These are phyloP conservation scores for sheep (Ovis aries) DNA, from an alignment of 2,113 vertebrate genomes.

Conservation along the genomic window DNA sequence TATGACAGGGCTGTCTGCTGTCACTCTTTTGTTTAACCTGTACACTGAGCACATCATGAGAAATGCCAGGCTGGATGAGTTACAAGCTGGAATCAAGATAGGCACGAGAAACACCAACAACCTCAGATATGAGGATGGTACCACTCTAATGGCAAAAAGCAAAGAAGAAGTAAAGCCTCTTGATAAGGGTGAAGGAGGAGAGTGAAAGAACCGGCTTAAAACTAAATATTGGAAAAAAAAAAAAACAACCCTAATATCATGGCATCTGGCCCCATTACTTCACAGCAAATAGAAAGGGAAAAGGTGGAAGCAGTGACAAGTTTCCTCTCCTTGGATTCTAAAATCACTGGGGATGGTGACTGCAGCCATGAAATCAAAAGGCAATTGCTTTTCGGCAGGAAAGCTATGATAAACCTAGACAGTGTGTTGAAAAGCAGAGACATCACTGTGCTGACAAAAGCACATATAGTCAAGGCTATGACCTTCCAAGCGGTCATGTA, in stretches of 20 bases:
- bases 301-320: background rate
- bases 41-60: background rate
- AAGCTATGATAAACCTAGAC: background rate
- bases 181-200: background rate
- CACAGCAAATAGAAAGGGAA: background rate
- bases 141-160: background rate
- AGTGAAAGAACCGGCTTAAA: background rate
- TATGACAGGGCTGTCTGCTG: background rate
- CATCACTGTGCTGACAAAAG: background rate
- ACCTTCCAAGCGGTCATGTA: rapidly evolving
- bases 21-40: background rate
- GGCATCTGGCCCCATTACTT: background rate
- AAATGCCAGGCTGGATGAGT: background rate
- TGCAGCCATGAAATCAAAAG: background rate
- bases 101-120: background rate
- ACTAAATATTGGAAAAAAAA: background rate
- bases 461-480: background rate
- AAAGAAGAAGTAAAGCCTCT: background rate
- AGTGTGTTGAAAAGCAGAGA: background rate
- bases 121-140: background rate
- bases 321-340: background rate
- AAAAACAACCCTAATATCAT: background rate
- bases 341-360: background rate
- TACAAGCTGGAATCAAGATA: background rate
- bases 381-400: background rate